Base-by-base conservation (phyloP, 1,140 invertebrate genomes). In the Diorhabda carinulata region DNA sequence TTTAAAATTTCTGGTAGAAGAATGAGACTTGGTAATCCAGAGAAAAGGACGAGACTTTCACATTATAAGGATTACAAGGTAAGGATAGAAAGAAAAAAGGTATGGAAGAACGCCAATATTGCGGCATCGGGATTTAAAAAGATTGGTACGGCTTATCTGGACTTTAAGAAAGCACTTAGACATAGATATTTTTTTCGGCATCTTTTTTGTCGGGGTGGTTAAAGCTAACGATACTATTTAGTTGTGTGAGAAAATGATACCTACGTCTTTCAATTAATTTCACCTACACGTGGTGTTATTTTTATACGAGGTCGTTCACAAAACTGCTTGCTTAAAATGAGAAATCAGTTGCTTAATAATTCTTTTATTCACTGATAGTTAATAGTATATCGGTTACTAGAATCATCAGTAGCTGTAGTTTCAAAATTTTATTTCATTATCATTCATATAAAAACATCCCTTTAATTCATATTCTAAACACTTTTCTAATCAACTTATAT, bases 11-110 rank as follows among this genome's bases (percentile, higher is more conserved):
- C 72, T 66, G 62, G 72, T 73, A 72, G 71, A 76, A 77, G 74
- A 74, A 77, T 76, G 71, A 74, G 77, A 76, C 74, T 77, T 72
- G 70, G 60, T 72, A 74, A 74, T 71, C 73, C 63, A 70, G 68
- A 74, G 70, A 77, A 78, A 52, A 75, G 76, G 73, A 78, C 75
- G 42, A 71, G 74, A 70, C 70, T 77, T 76, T 78, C 74, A 78
- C 76, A 77, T 78, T 78, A 77, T 76, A 71, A 65, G 76, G 76
- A 77, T 78, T 78, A 78, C 76, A 76, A 61, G 73, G 74, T 72
- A 74, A 72, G n/a, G 47, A 52, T 52, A n/a, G 47, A 52, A n/a
- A 52, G 47, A 52, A 52, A 52, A 52, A 52, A 75, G 75, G 75
- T 76, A 76, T 75, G 71, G 75, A 71, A 52, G 72, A 70, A 73